Evolutionary conservation across 2,888 invertebrate species (phyloP).

Genomic region (Microctonus brassicae): DNA sequence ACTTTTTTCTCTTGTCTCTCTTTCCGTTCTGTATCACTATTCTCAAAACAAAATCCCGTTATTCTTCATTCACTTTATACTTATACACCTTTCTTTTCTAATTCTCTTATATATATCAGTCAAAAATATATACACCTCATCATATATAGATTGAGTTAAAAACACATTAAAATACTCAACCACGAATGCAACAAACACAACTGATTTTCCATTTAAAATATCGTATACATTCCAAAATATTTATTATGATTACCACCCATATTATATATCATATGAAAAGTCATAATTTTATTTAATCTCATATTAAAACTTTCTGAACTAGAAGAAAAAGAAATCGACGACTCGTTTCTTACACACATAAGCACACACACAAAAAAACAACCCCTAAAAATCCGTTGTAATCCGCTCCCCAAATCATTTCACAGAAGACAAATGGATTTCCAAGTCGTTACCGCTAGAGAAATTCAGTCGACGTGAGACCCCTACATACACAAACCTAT

Average conservation of each 20-base stretch:
- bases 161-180: not conserved
- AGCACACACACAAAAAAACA: not conserved
- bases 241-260: not conserved
- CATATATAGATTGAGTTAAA: not conserved
- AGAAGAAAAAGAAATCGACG: slow-evolving; percentile 4
- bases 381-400: slow-evolving; percentile 21
- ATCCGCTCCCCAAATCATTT: slow-evolving; percentile 27
- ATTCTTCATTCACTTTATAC: not conserved
- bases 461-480: slow-evolving; percentile 40
- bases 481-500: not conserved
- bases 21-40: too few species aligned
- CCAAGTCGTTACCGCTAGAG: slow-evolving; percentile 47
- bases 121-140: not conserved
- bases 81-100: not conserved
- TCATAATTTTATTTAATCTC: not conserved
- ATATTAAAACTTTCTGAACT: not conserved
- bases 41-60: not conserved
- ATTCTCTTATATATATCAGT: not conserved
- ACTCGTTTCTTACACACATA: not conserved
- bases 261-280: not conserved
- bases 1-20: not conserved
- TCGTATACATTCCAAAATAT: not conserved
- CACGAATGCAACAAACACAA: not conserved
- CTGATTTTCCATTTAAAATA: not conserved
- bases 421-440: slow-evolving; percentile 44